Base-by-base conservation (phyloP, 2,888 invertebrate genomes). In the Anticlea derivata region DNA sequence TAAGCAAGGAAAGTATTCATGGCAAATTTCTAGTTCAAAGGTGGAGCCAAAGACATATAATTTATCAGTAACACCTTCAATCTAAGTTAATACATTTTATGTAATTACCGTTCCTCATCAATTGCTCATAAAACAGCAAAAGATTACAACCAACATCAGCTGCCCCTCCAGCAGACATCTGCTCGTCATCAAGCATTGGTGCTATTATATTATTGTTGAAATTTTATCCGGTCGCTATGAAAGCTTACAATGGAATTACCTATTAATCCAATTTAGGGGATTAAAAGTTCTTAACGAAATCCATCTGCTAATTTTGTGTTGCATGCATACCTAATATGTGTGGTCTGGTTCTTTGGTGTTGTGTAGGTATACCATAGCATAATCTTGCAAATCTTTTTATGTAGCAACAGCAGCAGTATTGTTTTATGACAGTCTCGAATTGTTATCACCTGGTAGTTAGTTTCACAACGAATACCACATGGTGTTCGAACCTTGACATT, bases 401-500 rank as follows among this genome's bases (percentile, higher is more conserved):
- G 22, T 40, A 11, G n/a, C n/a, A 17, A 39, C 26, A 13, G 6
- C 10, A 27, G 34, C 12, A 34, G 8, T 39, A 35, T 29, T 27
- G 44, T 44, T 44, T 48, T 57, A 61, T 63, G 56, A 54, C 55
- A 61, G 61, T 58, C 66, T 64, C 63, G 38, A 72, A 75, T 70
- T 67, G 63, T 69, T 75, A 80, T 84, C 83, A 85, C 78, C 80
- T 82, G 80, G 76, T 72, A 74, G 45, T 40, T 73, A 73, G 74
- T 79, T 70, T 76, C 67, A 66, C 70, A 83, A 80, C 78, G 78
- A 75, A 74, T 83, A 75, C 82, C 86, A 83, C 82, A 82, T 85
- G 83, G 78, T 80, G 73, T 75, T 80, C 71, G 75, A 86, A 84
- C 89, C 87, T 88, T 86, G 89, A 88, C 87, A 88, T 90, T 88